Conservation (phyloP, 2,888 invertebrate genomes). For the Pharmacophagus antenor region DNA sequence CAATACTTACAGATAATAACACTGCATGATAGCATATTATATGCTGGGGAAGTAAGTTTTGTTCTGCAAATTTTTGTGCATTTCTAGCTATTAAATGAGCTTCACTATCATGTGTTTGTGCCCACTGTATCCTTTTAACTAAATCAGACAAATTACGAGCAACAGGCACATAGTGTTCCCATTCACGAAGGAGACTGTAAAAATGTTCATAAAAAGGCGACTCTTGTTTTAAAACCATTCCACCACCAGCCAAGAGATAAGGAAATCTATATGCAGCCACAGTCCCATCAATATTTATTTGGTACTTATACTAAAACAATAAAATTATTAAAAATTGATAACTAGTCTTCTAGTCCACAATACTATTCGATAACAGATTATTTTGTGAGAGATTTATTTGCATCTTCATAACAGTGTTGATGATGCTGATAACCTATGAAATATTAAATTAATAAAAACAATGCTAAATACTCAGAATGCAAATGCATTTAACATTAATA, state of each 20-base stretch:
- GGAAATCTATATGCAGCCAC: conserved; percentile 98
- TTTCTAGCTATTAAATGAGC: conserved; percentile 84
- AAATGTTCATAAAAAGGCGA: conserved; percentile 98
- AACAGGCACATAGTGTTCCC: conserved; percentile 92
- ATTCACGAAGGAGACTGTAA: conserved; percentile 87
- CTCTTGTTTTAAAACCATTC: conserved; percentile 94
- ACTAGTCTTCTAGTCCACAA: background rate
- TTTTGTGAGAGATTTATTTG: too few relatives aligned
- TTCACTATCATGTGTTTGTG: conserved; percentile 84
- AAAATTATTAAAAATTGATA: background rate
- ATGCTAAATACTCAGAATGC: too few relatives aligned
- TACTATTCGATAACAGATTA: background rate
- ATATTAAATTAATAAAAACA: too few relatives aligned
- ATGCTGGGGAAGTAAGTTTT: conserved; percentile 90
- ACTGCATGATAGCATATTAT: conserved; percentile 93
- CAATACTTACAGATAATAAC: conserved; percentile 57
- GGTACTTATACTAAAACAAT: conserved; percentile 93
- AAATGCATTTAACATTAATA: too few relatives aligned
- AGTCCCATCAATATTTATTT: conserved; percentile 96
- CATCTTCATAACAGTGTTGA: too few relatives aligned
- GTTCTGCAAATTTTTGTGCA: conserved; percentile 86
- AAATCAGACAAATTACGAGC: conserved; percentile 90
- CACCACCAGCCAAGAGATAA: conserved; percentile 93
- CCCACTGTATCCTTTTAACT: conserved; percentile 89
- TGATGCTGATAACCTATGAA: too few relatives aligned